Percentiles rank a stretch among this genome's conserved stretches.
Evolutionary conservation across 2,888 invertebrate genomes (phyloP).

Genomic region (Molorchus minor): DNA sequence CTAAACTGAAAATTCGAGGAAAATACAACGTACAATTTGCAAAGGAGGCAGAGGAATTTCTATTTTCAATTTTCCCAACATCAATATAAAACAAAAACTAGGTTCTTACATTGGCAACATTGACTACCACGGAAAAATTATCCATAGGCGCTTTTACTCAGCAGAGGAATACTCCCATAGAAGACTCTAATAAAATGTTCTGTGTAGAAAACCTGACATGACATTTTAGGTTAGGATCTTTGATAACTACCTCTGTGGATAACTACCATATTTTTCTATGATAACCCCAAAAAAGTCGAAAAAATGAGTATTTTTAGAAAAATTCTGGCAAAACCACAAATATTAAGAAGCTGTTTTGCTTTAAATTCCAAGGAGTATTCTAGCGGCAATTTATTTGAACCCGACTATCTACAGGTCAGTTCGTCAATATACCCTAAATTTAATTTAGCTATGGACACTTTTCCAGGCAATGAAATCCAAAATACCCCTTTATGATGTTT

Average conservation of each 20-base stretch:
- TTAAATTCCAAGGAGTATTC: conserved; percentile 5
- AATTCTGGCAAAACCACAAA: background rate
- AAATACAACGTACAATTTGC: no score
- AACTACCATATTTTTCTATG: background rate
- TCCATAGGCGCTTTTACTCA: no score
- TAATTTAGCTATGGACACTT: conserved; percentile 23
- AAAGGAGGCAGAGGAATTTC: no score
- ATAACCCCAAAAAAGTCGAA: background rate
- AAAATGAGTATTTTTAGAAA: conserved; percentile 10
- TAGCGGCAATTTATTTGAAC: conserved; percentile 66
- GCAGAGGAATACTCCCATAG: no score
- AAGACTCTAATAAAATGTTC: no score
- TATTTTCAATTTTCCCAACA: no score
- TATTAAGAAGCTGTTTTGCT: conserved; percentile 6
- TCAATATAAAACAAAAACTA: no score
- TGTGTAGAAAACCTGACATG: no score
- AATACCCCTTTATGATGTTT: conserved; percentile 75
- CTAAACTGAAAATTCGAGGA: no score
- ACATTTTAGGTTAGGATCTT: no score
- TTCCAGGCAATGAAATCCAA: conserved; percentile 71
- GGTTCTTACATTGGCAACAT: no score
- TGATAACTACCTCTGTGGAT: background rate
- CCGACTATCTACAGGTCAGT: conserved; percentile 76
- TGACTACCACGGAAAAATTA: no score
- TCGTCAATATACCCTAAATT: background rate